phyloP scores from a whole-genome alignment of 2,797 vertebrate genomes.

The Sebastes dallii region DNA sequence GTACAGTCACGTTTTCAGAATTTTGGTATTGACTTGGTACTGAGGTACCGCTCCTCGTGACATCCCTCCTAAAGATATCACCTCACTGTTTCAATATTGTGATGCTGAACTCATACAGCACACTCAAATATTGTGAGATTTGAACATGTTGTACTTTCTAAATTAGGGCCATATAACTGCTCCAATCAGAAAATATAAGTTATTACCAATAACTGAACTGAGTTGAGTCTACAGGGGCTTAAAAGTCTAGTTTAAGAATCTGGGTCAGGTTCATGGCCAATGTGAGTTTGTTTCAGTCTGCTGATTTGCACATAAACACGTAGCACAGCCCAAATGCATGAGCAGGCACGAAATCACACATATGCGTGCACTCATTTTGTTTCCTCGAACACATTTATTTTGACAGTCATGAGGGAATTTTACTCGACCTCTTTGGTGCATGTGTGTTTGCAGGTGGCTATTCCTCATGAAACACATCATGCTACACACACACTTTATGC shows the following conservation, averaged over 20 bases:
- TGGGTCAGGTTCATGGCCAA: not conserved
- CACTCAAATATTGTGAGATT: not conserved
- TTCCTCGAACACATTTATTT: not conserved
- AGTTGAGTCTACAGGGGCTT: not conserved
- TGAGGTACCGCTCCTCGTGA: not conserved
- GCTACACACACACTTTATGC: conserved; percentile 14
- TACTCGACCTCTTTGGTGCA: not conserved
- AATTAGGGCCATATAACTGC: not conserved
- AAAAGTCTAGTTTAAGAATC: not conserved
- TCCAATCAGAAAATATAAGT: not conserved
- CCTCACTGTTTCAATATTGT: not conserved
- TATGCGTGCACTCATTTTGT: not conserved
- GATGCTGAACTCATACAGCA: not conserved
- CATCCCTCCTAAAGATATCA: not conserved
- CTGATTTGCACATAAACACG: conserved; percentile 9
- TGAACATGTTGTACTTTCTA: not conserved
- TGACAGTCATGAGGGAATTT: not conserved
- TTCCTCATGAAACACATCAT: too few relatives aligned
- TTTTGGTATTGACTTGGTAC: not conserved
- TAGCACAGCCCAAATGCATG: not conserved
- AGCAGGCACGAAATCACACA: not conserved
- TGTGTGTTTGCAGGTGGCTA: conserved; percentile 1
- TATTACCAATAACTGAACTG: not conserved
- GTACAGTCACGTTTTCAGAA: too few relatives aligned
- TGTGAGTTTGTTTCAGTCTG: not conserved